Evolutionary conservation across 2,888 invertebrate species (phyloP), one percentile per base, ranked within the genome.

Genomic region (Drosophila buzzatii): DNA sequence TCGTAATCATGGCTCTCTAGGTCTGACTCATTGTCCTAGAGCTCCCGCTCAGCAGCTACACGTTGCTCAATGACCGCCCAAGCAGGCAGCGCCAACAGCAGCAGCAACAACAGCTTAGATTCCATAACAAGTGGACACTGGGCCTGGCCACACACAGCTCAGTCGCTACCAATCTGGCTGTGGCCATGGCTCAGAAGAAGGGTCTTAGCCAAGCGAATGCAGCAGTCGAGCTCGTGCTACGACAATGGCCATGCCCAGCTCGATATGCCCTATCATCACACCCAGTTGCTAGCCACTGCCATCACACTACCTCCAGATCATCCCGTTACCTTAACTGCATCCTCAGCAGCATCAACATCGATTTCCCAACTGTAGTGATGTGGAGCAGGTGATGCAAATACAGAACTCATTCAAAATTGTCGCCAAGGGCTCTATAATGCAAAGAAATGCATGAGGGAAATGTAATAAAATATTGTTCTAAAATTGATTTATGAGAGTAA

Each of bases 201-300:
- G 33, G 18, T 0, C 49, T 92, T 92, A 94, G 87, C 49, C 10
- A 7, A 0, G 12, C 3, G 23, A 2, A 23, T 23, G 23, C 49
- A 18, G 92, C 93, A 56, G 91, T 93, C 74, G 89, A 92, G 72
- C 88, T 88, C 74, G 69, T 93, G 52, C 51, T 91, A 92, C 62
- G 90, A 90, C 73, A 82, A 83, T 65, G 88, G 89, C 18, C 92
- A 90, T 63, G 93, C 92, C 10, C 94, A 93, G 68, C 93, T 92
- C 27, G 93, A 93, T 61, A 93, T 94, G 82, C 93, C 94, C 10
- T 93, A 93, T n/a, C 27, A 47, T 14, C 47, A 49, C 10, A 9
- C 16, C 16, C 47, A 47, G 9, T n/a, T 47, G 16, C 27, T 45
- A 14, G 14, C 45, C 23, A 16, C 23, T 2, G 44, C 44, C 5